Evolutionary conservation across 2,888 invertebrate genomes (phyloP).

Genomic region (Aromia moschata): DNA sequence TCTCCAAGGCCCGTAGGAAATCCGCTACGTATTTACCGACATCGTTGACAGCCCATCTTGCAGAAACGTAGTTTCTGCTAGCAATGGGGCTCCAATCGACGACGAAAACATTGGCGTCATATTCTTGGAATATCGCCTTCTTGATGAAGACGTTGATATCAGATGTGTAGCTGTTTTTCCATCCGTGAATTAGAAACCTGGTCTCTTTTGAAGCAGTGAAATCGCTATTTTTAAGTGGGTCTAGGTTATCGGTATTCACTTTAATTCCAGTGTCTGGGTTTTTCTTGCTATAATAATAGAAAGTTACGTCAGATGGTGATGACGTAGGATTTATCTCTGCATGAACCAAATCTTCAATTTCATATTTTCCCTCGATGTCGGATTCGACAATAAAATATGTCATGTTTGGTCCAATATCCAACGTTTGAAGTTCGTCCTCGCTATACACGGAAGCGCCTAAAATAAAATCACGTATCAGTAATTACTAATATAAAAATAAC

Average conservation of each 20-base stretch:
- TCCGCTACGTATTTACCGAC: conserved; percentile 4
- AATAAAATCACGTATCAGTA: too few species aligned
- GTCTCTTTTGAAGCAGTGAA: conserved; percentile 44
- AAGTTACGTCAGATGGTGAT: conserved; percentile 42
- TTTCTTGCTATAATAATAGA: conserved; percentile 46
- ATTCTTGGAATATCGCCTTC: conserved; percentile 40
- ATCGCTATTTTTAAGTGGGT: conserved; percentile 22
- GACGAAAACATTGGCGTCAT: conserved; percentile 55
- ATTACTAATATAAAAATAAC: too few species aligned
- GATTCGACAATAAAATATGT: conserved; percentile 35
- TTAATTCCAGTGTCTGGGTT: conserved; percentile 35
- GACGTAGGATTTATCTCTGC: conserved; percentile 1
- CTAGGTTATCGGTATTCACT: conserved; percentile 30
- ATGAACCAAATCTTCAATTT: conserved; percentile 34
- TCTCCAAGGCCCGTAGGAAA: conserved; percentile 16
- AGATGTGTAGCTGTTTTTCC: conserved; percentile 47
- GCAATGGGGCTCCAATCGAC: conserved; percentile 54
- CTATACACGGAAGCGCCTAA: too few species aligned
- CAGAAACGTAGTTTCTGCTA: conserved; percentile 35
- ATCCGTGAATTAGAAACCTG: conserved; percentile 55
- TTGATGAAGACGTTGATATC: conserved; percentile 45
- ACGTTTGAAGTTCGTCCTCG: neutral
- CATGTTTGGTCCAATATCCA: conserved; percentile 8
- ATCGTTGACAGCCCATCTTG: conserved; percentile 25
- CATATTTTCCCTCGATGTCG: conserved; percentile 32